These are phyloP conservation scores for Bombus haemorrhoidalis DNA, from an alignment of 1,140 invertebrate genomes.

Conservation along the genomic window DNA sequence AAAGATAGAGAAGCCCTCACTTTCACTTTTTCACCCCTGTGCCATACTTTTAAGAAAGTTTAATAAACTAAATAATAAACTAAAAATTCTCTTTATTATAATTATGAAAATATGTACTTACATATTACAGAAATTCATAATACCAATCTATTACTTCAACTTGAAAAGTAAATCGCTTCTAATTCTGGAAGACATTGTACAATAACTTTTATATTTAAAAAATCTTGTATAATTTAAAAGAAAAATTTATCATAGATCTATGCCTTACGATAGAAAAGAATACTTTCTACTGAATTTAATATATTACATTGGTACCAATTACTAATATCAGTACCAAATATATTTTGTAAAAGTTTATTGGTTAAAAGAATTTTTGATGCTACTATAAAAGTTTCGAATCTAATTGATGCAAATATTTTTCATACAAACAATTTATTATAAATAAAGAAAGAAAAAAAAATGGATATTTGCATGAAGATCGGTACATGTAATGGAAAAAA, in stretches of 20 bases:
- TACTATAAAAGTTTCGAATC: neutral
- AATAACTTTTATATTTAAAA: neutral
- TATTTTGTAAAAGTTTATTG: neutral
- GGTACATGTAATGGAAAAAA: neutral
- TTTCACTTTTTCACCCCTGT: constrained; percentile 47
- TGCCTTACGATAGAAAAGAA: neutral
- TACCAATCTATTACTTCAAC: neutral
- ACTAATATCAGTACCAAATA: neutral
- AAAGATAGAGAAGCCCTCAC: constrained; percentile 12
- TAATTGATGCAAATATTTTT: neutral
- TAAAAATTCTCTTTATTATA: neutral
- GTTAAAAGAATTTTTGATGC: neutral
- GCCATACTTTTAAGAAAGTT: neutral
- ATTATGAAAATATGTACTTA: constrained; percentile 9
- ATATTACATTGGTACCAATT: neutral
- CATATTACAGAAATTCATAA: neutral
- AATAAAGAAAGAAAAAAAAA: neutral
- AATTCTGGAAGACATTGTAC: constrained; percentile 30
- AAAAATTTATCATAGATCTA: neutral
- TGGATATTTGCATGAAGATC: neutral
- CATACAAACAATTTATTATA: neutral
- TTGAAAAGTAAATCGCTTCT: neutral
- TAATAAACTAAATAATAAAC: neutral
- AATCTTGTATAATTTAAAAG: constrained; percentile 52
- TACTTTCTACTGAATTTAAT: neutral